These are phyloP conservation scores for Numenius phaeopus DNA, from an alignment of 2,797 vertebrate species.

Conservation along the genomic window DNA sequence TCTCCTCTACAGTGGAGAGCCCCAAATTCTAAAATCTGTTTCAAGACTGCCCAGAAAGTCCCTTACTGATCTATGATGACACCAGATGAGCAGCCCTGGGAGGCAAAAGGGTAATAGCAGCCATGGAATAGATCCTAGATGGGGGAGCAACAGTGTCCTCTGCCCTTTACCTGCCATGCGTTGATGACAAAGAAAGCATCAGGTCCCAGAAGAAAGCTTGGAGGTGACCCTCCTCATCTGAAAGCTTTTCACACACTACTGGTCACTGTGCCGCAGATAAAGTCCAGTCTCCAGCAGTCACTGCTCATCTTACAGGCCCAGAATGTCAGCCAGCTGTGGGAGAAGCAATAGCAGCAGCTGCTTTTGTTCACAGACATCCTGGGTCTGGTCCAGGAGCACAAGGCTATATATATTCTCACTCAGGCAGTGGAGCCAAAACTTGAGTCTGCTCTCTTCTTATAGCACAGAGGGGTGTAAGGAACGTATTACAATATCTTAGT, in stretches of 20 bases:
- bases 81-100: background rate
- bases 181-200: background rate
- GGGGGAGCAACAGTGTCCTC: background rate
- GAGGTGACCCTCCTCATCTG: background rate
- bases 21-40: background rate
- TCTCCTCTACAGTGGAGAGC: background rate
- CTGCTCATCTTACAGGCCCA: background rate
- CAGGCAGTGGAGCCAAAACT: background rate
- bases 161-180: background rate
- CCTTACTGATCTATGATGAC: background rate
- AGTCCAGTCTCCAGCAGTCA: background rate
- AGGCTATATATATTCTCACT: background rate
- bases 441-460: background rate
- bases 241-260: background rate
- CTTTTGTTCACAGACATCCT: background rate
- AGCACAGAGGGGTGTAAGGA: background rate
- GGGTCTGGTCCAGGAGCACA: background rate
- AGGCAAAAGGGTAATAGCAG: background rate
- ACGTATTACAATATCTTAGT: background rate
- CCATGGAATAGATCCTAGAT: background rate
- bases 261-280: background rate
- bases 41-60: background rate
- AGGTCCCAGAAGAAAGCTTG: background rate
- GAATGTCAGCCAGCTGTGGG: background rate
- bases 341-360: background rate